Evolutionary conservation across 2,113 vertebrate species (phyloP).

Genomic region (Mesembrinibis cayennensis): DNA sequence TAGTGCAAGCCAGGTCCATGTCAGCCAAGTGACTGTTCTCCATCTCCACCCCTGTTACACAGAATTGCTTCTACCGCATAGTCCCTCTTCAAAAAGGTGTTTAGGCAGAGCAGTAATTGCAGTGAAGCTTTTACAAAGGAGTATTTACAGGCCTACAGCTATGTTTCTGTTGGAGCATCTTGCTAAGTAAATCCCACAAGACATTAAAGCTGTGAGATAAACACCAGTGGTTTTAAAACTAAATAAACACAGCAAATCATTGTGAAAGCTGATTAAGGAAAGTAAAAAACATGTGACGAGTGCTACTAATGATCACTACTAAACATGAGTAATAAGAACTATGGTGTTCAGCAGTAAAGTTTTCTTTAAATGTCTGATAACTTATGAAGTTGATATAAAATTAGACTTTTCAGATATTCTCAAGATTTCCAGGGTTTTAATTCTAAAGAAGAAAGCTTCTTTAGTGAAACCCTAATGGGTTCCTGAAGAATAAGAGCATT

Average conservation of each 20-base stretch:
- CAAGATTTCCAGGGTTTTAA: not conserved
- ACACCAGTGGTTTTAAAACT: constrained; percentile 10
- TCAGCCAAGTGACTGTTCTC: not conserved
- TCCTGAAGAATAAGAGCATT: not conserved
- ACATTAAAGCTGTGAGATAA: not conserved
- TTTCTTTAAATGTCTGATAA: not conserved
- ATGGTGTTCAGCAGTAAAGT: not conserved
- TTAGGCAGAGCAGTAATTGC: not conserved
- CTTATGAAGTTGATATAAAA: not conserved
- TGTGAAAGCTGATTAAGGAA: constrained; percentile 27
- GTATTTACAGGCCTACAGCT: constrained; percentile 11
- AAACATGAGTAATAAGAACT: not conserved
- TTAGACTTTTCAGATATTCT: not conserved
- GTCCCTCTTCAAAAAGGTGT: not conserved
- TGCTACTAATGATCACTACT: not conserved
- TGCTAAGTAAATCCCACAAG: not conserved
- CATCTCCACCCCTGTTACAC: not conserved
- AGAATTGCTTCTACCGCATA: not conserved
- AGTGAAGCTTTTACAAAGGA: not conserved
- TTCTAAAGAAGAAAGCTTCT: not conserved
- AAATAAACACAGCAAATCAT: constrained; percentile 31
- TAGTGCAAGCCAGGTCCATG: not conserved
- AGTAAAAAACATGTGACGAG: not conserved
- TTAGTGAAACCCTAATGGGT: not conserved
- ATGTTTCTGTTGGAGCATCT: not conserved